Evolutionary conservation across 1,140 invertebrate species (phyloP).

Genomic region (Diabrotica undecimpunctata): DNA sequence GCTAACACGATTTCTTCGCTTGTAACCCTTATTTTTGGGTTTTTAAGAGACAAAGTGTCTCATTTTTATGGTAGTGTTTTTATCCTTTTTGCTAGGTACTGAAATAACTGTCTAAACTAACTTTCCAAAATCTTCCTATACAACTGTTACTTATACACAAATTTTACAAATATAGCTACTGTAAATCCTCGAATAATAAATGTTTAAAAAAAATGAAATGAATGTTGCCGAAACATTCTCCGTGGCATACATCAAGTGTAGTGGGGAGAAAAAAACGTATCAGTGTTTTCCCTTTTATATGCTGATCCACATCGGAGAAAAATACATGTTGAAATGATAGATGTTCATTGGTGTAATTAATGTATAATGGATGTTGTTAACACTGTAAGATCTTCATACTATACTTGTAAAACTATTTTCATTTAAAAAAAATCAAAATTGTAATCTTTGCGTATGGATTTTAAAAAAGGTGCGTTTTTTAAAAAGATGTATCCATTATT

Average conservation of each 20-base stretch:
- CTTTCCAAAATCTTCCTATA: too few relatives aligned
- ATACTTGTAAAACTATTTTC: background rate
- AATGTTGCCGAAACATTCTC: background rate
- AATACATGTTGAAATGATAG: background rate
- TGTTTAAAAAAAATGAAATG: background rate
- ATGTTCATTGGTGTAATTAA: background rate
- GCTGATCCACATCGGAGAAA: background rate
- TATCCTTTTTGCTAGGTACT: too few relatives aligned
- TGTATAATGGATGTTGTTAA: background rate
- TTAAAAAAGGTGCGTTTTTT: too few relatives aligned
- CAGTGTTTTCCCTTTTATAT: background rate
- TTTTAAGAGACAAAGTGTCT: too few relatives aligned
- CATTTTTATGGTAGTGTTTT: too few relatives aligned
- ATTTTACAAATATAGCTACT: background rate
- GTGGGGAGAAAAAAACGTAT: background rate
- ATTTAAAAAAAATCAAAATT: too few relatives aligned
- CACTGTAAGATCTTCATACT: conserved; percentile 1
- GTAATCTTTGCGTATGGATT: too few relatives aligned
- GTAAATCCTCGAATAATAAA: background rate
- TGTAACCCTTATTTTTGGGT: too few relatives aligned
- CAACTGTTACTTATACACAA: too few relatives aligned
- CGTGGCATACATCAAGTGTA: background rate
- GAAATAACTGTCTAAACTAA: too few relatives aligned
- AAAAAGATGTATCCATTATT: too few relatives aligned
- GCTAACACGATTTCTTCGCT: too few relatives aligned